phyloP scores from a whole-genome alignment of 2,888 invertebrate genomes.

The Cephonodes hylas region DNA sequence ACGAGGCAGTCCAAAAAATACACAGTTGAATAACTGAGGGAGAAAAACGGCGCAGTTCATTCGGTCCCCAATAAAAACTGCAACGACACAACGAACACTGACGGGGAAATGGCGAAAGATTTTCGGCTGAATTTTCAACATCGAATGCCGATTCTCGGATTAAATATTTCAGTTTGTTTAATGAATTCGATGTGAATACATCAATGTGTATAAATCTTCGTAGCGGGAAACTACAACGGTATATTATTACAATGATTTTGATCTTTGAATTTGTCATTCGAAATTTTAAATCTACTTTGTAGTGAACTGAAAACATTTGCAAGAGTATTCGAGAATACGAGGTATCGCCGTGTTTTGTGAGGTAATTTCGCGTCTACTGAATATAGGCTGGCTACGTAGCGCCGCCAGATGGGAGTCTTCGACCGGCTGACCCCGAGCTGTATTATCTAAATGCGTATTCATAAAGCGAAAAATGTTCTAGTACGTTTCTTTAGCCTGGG shows the following conservation, averaged over 20 bases:
- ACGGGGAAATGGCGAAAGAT: neutral
- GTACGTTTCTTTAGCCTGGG: neutral
- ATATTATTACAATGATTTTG: no score
- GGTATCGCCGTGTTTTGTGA: neutral
- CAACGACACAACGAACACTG: neutral
- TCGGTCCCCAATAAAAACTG: neutral
- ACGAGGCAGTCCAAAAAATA: neutral
- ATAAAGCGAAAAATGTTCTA: neutral
- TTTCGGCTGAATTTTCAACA: neutral
- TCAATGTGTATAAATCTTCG: no score
- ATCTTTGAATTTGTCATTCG: no score
- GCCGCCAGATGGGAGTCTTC: conserved; percentile 10
- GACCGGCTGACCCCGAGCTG: conserved; percentile 1
- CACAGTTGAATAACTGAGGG: neutral
- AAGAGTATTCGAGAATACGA: neutral
- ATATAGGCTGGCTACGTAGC: neutral
- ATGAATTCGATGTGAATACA: no score
- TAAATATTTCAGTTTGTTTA: neutral
- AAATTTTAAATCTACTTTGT: no score
- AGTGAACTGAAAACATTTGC: no score
- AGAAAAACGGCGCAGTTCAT: neutral
- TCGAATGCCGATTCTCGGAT: neutral
- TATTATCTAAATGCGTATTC: neutral
- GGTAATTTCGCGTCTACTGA: conserved; percentile 10
- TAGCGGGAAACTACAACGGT: no score